These are phyloP conservation scores for Emmelina monodactyla DNA, from an alignment of 2,888 invertebrate genomes.

Conservation along the genomic window DNA sequence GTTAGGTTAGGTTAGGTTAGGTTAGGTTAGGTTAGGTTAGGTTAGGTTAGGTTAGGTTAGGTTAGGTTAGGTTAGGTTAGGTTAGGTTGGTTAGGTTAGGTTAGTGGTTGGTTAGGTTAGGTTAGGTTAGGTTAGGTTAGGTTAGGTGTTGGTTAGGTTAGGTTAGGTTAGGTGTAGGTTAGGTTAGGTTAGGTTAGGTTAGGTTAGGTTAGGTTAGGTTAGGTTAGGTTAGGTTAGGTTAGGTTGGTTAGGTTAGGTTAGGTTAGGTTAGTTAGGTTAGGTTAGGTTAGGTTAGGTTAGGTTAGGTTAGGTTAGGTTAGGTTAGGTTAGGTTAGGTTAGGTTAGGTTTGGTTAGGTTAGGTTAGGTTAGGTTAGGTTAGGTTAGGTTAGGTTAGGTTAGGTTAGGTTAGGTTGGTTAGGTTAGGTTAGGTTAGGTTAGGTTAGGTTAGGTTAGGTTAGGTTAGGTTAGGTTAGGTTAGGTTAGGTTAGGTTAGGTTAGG, in stretches of 20 bases:
- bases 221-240: slow-evolving; percentile 7
- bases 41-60: slow-evolving; percentile 4
- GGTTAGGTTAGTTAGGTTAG: slow-evolving; percentile 12
- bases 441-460: too few species aligned
- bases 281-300: slow-evolving; percentile 12
- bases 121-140: slow-evolving; percentile 4
- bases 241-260: slow-evolving; percentile 8
- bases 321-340: slow-evolving; percentile 9
- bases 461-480: slow-evolving; percentile 6
- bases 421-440: slow-evolving; percentile 6
- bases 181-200: slow-evolving; percentile 6
- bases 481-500: too few species aligned
- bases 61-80: slow-evolving; percentile 4
- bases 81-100: slow-evolving; percentile 4
- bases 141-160: slow-evolving; percentile 4
- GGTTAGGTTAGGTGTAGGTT: slow-evolving; percentile 6
- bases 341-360: slow-evolving; percentile 11
- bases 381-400: slow-evolving; percentile 9
- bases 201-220: slow-evolving; percentile 6
- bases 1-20: slow-evolving; percentile 5
- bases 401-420: slow-evolving; percentile 4
- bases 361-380: slow-evolving; percentile 8
- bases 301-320: slow-evolving; percentile 9
- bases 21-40: slow-evolving; percentile 5
- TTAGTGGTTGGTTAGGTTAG: slow-evolving; percentile 4